Evolutionary conservation across 2,797 vertebrate species (phyloP).

Genomic region (Spondyliosoma cantharus): DNA sequence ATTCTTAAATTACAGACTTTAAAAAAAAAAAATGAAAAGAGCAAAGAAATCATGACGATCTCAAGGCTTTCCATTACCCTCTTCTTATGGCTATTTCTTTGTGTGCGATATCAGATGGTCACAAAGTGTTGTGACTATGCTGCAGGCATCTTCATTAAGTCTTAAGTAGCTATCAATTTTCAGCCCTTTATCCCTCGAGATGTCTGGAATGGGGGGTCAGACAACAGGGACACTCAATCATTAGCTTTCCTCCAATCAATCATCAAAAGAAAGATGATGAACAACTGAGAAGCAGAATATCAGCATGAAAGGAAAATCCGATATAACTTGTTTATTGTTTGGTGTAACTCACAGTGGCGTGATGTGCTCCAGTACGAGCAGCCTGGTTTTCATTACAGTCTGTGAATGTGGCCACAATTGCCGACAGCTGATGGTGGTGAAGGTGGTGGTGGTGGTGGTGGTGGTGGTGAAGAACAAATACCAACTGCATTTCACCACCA

Average conservation of each 20-base stretch:
- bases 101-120: conserved; percentile 17
- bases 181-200: conserved; percentile 36
- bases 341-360: neutral
- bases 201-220: conserved; percentile 50
- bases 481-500: conserved; percentile 76
- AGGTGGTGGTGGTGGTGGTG: conserved; percentile 46
- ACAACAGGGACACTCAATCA: conserved; percentile 4
- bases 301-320: neutral
- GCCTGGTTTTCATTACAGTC: conserved; percentile 70
- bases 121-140: conserved; percentile 2
- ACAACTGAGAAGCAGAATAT: neutral
- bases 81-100: neutral
- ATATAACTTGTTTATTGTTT: neutral
- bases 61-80: neutral
- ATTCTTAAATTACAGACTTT: neutral
- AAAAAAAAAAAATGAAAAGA: no score
- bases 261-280: neutral
- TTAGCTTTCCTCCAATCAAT: neutral
- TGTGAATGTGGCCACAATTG: conserved; percentile 75
- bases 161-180: conserved; percentile 51
- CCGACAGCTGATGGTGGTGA: conserved; percentile 78
- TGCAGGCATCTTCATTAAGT: conserved; percentile 37
- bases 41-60: neutral
- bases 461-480: conserved; percentile 76
- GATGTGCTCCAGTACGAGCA: conserved; percentile 11